Evolutionary conservation across 2,113 vertebrate genomes (phyloP).

Genomic region (Catharus bicknelli): DNA sequence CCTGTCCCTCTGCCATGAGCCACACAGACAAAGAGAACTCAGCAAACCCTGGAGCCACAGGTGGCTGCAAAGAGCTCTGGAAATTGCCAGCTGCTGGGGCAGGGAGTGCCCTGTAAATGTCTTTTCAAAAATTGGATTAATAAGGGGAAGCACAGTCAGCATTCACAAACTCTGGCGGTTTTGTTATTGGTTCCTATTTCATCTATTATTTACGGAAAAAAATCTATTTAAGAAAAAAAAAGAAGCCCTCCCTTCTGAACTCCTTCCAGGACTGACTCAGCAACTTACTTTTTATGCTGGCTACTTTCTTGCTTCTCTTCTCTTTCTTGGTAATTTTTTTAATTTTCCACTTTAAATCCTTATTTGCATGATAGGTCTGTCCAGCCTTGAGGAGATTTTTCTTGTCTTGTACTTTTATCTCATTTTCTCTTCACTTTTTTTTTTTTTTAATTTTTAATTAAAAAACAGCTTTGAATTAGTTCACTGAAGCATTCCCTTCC

Average conservation of each 20-base stretch:
- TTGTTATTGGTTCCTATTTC: not conserved
- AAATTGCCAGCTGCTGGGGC: not conserved
- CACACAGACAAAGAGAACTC: not conserved
- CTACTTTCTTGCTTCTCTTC: slow-evolving; percentile 15
- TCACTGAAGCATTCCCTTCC: not conserved
- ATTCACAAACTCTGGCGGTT: not conserved
- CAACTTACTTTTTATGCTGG: slow-evolving; percentile 8
- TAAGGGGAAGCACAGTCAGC: not conserved
- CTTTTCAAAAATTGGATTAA: not conserved
- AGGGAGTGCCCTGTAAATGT: not conserved
- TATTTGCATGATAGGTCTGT: slow-evolving; percentile 61
- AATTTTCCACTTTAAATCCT: slow-evolving; percentile 71
- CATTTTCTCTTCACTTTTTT: not conserved
- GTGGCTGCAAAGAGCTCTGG: not conserved
- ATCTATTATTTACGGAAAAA: slow-evolving; percentile 53
- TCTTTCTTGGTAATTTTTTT: slow-evolving; percentile 8
- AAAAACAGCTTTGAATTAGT: slow-evolving; percentile 18
- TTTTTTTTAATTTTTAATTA: slow-evolving; percentile 1
- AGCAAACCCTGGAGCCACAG: not conserved
- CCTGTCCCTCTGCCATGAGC: not conserved
- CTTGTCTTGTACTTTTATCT: slow-evolving; percentile 77
- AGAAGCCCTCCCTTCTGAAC: not conserved
- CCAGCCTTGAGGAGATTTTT: slow-evolving; percentile 68
- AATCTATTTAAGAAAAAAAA: not conserved
- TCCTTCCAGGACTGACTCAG: slow-evolving; percentile 42